Evolutionary conservation across 30 jellyfish, hydroid and myxozoan species (phyloP).

Genomic region (Pseudorhiza aurosa): DNA sequence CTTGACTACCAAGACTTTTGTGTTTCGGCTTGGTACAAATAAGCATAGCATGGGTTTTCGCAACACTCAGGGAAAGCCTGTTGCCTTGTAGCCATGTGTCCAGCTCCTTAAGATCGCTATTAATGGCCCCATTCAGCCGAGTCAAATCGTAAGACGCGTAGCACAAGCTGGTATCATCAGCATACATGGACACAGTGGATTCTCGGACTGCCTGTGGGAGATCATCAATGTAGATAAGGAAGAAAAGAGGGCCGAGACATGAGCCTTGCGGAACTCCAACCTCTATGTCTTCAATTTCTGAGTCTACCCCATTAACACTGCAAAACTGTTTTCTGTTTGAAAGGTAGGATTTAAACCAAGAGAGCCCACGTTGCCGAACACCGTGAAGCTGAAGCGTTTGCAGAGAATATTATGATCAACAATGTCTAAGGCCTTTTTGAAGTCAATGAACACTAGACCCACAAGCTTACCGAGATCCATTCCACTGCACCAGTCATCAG

Average conservation of each 20-base stretch:
- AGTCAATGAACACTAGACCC: too few relatives aligned
- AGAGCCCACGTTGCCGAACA: slow-evolving; percentile 7
- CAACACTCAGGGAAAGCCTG: slow-evolving; percentile 19
- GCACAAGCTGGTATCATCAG: slow-evolving; percentile 34
- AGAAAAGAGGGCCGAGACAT: slow-evolving; percentile 43
- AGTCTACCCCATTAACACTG: slow-evolving; percentile 9
- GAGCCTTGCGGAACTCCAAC: slow-evolving; percentile 42
- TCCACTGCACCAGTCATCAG: too few relatives aligned
- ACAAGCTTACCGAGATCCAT: too few relatives aligned
- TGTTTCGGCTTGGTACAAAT: slow-evolving; percentile 19
- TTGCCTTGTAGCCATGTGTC: slow-evolving; percentile 21
- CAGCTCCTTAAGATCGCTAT: neutral
- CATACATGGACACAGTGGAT: slow-evolving; percentile 37
- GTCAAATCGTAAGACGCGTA: slow-evolving; percentile 1
- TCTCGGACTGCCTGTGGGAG: slow-evolving; percentile 33
- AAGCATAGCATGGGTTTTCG: slow-evolving; percentile 27
- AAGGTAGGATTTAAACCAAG: slow-evolving; percentile 45
- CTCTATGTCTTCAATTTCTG: neutral
- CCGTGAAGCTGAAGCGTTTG: slow-evolving; percentile 6
- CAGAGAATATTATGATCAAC: slow-evolving; percentile 14
- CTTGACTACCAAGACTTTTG: neutral
- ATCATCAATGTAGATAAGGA: slow-evolving; percentile 32
- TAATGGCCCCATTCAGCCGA: slow-evolving; percentile 51
- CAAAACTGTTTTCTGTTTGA: slow-evolving; percentile 29
- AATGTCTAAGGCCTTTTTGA: neutral